Conservation (phyloP, 2,797 vertebrate genomes). For the Anguilla pacifica region DNA sequence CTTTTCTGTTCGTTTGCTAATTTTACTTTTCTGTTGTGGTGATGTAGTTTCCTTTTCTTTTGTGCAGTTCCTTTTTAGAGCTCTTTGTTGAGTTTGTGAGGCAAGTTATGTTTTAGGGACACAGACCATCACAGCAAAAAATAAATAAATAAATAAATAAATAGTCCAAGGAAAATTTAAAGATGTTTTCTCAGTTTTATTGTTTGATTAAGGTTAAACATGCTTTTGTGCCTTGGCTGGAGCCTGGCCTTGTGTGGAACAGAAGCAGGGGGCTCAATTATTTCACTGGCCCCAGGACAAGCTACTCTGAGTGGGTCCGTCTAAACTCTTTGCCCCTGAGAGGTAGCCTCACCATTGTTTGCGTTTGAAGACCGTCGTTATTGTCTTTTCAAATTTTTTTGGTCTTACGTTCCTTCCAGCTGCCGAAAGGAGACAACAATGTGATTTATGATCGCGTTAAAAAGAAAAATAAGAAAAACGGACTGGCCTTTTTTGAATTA, state of each 20-base stretch:
- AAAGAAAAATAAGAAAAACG: slow-evolving; percentile 35
- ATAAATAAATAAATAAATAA: no score
- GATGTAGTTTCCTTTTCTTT: neutral
- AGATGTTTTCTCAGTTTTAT: neutral
- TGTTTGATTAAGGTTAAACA: neutral
- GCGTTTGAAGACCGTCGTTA: slow-evolving; percentile 29
- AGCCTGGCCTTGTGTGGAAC: slow-evolving; percentile 17
- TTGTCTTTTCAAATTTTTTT: slow-evolving; percentile 12
- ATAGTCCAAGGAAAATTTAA: neutral
- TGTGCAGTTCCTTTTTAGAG: neutral
- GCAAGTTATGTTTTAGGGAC: neutral
- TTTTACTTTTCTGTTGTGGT: neutral
- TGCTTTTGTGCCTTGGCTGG: neutral
- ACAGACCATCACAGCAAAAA: neutral
- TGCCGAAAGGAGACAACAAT: slow-evolving; percentile 33
- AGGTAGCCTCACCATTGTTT: slow-evolving; percentile 7
- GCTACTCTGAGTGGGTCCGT: slow-evolving; percentile 28
- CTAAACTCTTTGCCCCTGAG: slow-evolving; percentile 21
- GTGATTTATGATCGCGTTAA: slow-evolving; percentile 35
- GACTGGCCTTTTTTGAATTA: slow-evolving; percentile 38
- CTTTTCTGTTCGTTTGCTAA: neutral
- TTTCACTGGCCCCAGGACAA: slow-evolving; percentile 31
- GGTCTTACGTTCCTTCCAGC: slow-evolving; percentile 36
- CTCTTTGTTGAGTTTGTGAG: neutral
- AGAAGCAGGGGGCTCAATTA: slow-evolving; percentile 30